Evolutionary conservation across 2,113 vertebrate genomes (phyloP).

Genomic region (mouse (Mus musculus)): DNA sequence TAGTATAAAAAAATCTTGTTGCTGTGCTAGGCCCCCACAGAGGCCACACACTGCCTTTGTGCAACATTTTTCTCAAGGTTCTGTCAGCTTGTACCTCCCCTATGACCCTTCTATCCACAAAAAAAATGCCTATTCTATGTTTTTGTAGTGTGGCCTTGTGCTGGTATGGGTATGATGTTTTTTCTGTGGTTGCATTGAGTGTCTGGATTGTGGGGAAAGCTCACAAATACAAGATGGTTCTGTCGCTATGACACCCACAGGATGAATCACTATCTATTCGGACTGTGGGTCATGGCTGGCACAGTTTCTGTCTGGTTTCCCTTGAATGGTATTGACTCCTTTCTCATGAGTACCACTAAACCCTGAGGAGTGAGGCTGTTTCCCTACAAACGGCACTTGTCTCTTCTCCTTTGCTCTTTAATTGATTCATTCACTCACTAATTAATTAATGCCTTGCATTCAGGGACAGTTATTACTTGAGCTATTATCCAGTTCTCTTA

Average conservation of each 20-base stretch:
- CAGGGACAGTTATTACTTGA: not conserved
- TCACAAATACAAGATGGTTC: not conserved
- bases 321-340: too few relatives aligned
- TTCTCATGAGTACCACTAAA: not conserved
- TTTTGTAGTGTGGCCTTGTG: accelerated
- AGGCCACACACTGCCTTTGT: not conserved
- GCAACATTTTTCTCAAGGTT: not conserved
- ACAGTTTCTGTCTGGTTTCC: accelerated
- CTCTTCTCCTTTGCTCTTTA: not conserved
- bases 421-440: too few relatives aligned
- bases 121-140: too few relatives aligned
- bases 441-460: not conserved
- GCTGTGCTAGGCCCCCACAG: not conserved
- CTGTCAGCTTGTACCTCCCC: not conserved
- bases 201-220: too few relatives aligned
- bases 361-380: not conserved
- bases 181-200: not conserved
- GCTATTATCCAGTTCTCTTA: too few relatives aligned
- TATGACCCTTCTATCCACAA: not conserved
- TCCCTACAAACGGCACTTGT: not conserved
- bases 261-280: accelerated
- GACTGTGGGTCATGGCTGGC: not conserved
- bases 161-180: not conserved
- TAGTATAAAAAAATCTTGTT: not conserved
- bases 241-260: accelerated